Evolutionary conservation across 2,797 vertebrate genomes (phyloP).

Genomic region (Lepilemur septentrionalis): DNA sequence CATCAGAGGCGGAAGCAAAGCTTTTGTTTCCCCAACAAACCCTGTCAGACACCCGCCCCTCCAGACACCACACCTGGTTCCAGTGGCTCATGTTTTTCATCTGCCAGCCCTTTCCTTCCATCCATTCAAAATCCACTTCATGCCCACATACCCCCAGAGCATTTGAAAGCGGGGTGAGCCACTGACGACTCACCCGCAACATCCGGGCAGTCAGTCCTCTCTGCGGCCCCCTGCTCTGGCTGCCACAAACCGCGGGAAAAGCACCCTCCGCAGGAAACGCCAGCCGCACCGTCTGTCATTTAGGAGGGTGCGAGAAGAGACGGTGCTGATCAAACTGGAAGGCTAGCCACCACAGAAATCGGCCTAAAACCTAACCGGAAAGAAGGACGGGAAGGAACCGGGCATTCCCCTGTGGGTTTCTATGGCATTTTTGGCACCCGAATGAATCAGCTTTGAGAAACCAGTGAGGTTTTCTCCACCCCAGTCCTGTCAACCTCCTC

Average conservation of each 20-base stretch:
- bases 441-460: constrained; percentile 42
- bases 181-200: accelerated
- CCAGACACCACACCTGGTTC: neutral
- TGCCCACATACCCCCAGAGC: neutral
- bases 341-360: neutral
- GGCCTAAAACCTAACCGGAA: neutral
- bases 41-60: neutral
- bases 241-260: neutral
- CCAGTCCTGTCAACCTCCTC: neutral
- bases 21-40: neutral
- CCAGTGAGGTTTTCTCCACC: neutral
- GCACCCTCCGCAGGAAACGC: neutral
- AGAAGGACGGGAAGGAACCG: neutral
- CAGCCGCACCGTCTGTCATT: neutral
- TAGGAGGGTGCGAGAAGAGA: neutral
- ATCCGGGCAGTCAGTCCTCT: neutral
- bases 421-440: neutral
- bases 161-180: neutral
- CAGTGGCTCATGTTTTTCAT: neutral
- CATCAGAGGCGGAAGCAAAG: neutral
- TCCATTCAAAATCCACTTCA: neutral
- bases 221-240: neutral
- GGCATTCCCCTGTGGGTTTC: constrained; percentile 23
- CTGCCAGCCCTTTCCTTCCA: neutral
- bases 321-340: neutral